Conservation (phyloP, 1,140 invertebrate species). For the Drosophila aff. region DNA sequence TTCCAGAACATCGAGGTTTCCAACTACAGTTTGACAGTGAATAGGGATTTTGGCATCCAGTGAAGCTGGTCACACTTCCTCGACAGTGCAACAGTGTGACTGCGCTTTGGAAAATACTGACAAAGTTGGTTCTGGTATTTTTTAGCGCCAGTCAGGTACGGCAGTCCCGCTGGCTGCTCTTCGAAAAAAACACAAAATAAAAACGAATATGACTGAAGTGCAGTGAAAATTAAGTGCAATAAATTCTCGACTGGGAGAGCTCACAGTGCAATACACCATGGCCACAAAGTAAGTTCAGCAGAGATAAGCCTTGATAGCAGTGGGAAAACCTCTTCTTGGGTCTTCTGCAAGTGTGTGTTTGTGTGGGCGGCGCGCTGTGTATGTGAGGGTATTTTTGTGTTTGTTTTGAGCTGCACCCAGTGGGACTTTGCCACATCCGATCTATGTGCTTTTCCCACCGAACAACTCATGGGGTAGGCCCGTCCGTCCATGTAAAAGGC, state of each 20-base stretch:
- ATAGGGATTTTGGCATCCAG: neutral
- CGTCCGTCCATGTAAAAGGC: no score
- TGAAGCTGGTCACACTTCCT: neutral
- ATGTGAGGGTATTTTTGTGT: constrained; percentile 74
- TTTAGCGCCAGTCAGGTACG: neutral
- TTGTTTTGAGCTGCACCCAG: constrained; percentile 72
- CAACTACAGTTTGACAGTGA: no score
- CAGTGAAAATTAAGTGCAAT: constrained; percentile 51
- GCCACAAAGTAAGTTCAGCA: constrained; percentile 65
- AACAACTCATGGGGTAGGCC: no score
- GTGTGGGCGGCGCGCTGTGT: constrained; percentile 54
- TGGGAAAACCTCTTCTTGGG: constrained; percentile 1
- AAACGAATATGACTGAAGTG: constrained; percentile 40
- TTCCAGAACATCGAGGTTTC: no score
- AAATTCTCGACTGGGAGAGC: constrained; percentile 11
- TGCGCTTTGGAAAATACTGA: no score
- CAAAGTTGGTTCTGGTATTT: no score
- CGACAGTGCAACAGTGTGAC: no score
- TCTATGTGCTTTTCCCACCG: no score
- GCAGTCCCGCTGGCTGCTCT: neutral
- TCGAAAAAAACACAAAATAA: constrained; percentile 17
- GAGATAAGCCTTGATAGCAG: constrained; percentile 3
- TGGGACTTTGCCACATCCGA: no score
- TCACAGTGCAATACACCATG: constrained; percentile 53
- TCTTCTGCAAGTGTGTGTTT: constrained; percentile 27